phyloP scores from a whole-genome alignment of 2,113 vertebrate genomes.

The Phylloscopus trochiloides region DNA sequence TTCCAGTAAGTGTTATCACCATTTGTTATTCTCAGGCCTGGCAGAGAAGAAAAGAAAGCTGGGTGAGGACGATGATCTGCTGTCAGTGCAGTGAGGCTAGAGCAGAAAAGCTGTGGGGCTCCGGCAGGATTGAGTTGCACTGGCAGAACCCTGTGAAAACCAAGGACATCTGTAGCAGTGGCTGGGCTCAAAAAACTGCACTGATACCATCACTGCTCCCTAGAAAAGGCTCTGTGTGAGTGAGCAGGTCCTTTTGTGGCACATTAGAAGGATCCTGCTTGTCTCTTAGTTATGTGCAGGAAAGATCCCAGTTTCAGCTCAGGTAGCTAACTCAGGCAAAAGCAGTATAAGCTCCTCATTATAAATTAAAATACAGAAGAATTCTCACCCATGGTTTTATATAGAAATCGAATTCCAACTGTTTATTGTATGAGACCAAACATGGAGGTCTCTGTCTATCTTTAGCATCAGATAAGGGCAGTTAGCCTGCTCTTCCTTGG shows the following conservation, averaged over 20 bases:
- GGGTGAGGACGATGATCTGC: neutral
- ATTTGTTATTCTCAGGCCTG: neutral
- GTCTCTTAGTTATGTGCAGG: neutral
- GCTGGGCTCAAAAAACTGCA: neutral
- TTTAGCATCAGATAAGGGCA: neutral
- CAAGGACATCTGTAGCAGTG: neutral
- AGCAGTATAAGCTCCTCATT: neutral
- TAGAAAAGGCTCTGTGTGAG: neutral
- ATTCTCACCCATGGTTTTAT: neutral
- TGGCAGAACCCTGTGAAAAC: neutral
- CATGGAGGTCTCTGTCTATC: neutral
- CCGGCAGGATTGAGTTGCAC: rapidly evolving
- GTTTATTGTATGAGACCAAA: neutral
- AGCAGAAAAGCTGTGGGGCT: neutral
- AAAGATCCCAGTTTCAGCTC: neutral
- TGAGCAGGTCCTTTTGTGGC: neutral
- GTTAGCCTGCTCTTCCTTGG: neutral
- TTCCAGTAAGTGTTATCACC: neutral
- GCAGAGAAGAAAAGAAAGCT: neutral
- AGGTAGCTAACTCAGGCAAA: neutral
- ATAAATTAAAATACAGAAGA: neutral
- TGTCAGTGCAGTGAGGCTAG: neutral
- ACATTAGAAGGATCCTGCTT: neutral
- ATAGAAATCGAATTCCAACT: neutral
- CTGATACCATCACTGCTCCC: neutral